These are phyloP conservation scores for Rhegmatorhina hoffmannsi DNA, from an alignment of 2,113 vertebrate species.

Conservation along the genomic window DNA sequence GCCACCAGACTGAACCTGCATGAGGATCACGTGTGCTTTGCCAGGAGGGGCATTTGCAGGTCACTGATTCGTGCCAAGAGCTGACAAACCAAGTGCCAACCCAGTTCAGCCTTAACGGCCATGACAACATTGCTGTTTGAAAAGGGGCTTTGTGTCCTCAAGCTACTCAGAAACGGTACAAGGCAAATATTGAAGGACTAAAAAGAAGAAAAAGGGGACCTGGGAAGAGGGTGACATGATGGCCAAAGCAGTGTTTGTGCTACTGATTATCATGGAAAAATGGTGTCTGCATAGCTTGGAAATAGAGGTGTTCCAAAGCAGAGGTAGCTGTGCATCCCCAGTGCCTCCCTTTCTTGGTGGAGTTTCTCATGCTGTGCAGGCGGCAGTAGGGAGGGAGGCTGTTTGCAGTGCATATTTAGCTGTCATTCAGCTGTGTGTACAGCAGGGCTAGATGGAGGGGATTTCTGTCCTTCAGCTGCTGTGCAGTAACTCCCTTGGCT, in stretches of 20 bases:
- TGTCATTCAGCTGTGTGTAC: background rate
- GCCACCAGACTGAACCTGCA: accelerated
- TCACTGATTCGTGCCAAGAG: background rate
- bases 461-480: background rate
- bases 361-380: background rate
- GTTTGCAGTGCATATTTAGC: background rate
- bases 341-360: background rate
- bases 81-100: background rate
- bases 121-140: background rate
- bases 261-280: background rate
- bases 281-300: background rate
- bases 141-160: background rate
- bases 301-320: background rate
- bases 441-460: background rate
- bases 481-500: background rate
- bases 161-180: background rate
- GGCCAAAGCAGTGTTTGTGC: background rate
- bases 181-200: background rate
- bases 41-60: background rate
- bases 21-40: background rate
- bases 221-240: background rate
- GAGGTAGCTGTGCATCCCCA: background rate
- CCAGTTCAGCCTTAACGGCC: background rate
- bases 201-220: background rate
- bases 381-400: background rate